Conservation (phyloP, 2,797 vertebrate genomes). For the Epinephelus coioides region DNA sequence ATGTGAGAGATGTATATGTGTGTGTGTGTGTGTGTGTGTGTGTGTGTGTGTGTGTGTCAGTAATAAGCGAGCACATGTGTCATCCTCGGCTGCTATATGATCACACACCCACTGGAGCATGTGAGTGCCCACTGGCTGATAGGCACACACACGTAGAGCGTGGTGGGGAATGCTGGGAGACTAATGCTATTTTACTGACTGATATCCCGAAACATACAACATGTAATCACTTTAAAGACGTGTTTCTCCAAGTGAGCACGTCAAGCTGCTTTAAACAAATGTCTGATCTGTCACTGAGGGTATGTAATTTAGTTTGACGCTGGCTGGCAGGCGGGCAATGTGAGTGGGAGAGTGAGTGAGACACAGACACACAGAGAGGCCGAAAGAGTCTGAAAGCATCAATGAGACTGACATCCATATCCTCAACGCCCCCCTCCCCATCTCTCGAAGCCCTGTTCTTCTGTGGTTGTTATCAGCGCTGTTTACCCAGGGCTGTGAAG, state of each 20-base stretch:
- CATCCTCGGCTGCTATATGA: constrained; percentile 57
- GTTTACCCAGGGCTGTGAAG: constrained; percentile 84
- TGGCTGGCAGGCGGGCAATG: constrained; percentile 55
- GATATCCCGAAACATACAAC: constrained; percentile 73
- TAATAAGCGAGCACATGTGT: constrained; percentile 74
- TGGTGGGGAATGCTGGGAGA: constrained; percentile 62
- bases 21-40: not conserved
- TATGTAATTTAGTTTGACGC: constrained; percentile 66
- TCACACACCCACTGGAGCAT: constrained; percentile 77
- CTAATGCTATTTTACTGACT: constrained; percentile 71
- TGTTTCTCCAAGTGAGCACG: constrained; percentile 60
- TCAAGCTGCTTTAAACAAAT: constrained; percentile 78
- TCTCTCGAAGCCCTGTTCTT: constrained; percentile 39
- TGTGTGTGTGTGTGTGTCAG: constrained; percentile 10
- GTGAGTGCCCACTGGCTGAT: constrained; percentile 67
- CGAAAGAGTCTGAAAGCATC: constrained; percentile 69
- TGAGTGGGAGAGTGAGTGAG: constrained; percentile 70
- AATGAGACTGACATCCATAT: constrained; percentile 69
- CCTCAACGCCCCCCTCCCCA: constrained; percentile 38
- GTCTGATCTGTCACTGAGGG: constrained; percentile 67
- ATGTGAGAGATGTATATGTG: constrained; percentile 25
- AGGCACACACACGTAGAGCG: constrained; percentile 74
- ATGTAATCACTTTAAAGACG: constrained; percentile 78
- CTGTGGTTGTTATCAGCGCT: constrained; percentile 77
- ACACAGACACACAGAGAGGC: constrained; percentile 35